Evolutionary conservation across 64 coral and sea anemone species (phyloP).

Genomic region (Pocillopora damicornis): DNA sequence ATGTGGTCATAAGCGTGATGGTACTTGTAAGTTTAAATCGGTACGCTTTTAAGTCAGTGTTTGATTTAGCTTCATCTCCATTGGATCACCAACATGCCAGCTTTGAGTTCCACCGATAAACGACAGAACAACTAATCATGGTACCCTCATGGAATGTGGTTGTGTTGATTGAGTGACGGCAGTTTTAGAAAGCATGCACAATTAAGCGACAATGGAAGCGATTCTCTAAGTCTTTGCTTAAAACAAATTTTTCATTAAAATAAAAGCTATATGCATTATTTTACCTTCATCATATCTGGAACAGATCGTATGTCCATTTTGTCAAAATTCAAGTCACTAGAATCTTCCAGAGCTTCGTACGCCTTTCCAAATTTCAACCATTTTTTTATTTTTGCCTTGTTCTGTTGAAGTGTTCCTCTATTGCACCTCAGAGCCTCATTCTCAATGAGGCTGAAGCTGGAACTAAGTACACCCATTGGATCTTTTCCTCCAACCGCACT

Average conservation of each 20-base stretch:
- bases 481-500: background rate
- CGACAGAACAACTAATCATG: too few species aligned
- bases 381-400: background rate
- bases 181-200: too few species aligned
- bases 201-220: too few species aligned
- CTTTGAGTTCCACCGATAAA: too few species aligned
- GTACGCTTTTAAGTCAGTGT: too few species aligned
- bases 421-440: background rate
- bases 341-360: background rate
- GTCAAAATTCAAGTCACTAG: background rate
- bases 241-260: background rate
- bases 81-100: too few species aligned
- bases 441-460: background rate
- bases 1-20: too few species aligned
- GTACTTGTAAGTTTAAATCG: too few species aligned
- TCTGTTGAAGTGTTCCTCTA: background rate
- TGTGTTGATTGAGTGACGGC: too few species aligned
- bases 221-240: too few species aligned
- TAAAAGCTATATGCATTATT: background rate
- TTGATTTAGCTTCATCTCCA: too few species aligned
- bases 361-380: background rate
- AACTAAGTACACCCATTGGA: background rate
- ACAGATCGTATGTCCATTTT: background rate
- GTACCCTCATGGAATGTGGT: too few species aligned
- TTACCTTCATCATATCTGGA: conserved; percentile 5